These are phyloP conservation scores for Tetraneura akinire DNA, from an alignment of 1,140 invertebrate species.

Conservation along the genomic window DNA sequence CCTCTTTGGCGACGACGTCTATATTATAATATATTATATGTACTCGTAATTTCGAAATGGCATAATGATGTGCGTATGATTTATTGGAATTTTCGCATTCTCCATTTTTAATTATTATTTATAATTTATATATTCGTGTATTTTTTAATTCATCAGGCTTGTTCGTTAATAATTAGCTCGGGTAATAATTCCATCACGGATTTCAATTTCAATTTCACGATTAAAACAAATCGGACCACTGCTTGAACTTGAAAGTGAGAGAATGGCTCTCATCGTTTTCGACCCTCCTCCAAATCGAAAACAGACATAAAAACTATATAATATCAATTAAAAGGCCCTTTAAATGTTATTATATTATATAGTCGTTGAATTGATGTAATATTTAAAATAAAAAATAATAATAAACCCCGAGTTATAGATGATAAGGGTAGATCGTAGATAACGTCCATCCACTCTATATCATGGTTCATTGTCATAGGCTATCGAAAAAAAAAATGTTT, in stretches of 20 bases:
- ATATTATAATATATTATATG: not conserved
- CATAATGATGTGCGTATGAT: constrained; percentile 15
- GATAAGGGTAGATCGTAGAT: constrained; percentile 40
- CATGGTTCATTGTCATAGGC: not conserved
- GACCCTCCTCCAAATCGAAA: constrained; percentile 20
- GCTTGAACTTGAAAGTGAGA: not conserved
- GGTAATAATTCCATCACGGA: no score
- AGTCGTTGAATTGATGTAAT: not conserved
- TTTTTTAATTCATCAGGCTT: not conserved
- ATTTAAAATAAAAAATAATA: not conserved
- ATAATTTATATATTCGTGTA: not conserved
- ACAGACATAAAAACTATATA: constrained; percentile 6
- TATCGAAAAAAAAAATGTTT: constrained; percentile 16
- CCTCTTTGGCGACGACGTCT: not conserved
- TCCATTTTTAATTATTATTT: not conserved
- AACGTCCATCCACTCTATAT: not conserved
- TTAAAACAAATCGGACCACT: no score
- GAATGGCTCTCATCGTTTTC: not conserved
- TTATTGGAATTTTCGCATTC: constrained; percentile 10
- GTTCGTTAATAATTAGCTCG: not conserved
- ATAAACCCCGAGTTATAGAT: constrained; percentile 15
- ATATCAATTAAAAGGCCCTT: constrained; percentile 29
- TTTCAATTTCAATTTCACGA: no score
- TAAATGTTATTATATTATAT: not conserved
- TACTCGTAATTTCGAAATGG: not conserved